Base-by-base conservation (phyloP, 2,113 vertebrate genomes). In the Crotophaga sulcirostris region DNA sequence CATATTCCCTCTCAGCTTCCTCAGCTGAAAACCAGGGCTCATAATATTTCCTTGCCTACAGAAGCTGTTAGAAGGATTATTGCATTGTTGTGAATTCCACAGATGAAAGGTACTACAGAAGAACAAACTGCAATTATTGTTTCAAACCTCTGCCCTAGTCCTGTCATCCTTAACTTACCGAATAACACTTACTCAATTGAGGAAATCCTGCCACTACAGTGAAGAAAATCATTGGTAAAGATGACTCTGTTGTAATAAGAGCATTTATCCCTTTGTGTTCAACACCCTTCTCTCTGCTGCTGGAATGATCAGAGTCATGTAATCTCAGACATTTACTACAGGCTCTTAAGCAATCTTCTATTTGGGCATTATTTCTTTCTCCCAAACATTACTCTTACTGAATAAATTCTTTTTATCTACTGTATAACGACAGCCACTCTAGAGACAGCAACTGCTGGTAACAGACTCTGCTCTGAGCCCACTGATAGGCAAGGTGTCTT, bases 111-210 rank as follows among this genome's bases (percentile, higher is more conserved):
- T 92, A 75, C 72, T 93, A 81, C 70, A 93, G 90, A 55, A 86
- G 87, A 93, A 84, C 94, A 96, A 96, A 96, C 83, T 68, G 85
- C 89, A 93, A 96, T 96, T 96, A 96, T 29, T 93, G 59, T 93
- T 96, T 96, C 92, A 96, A 95, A 93, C 94, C 92, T 93, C 92
- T 96, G 90, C 82, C 84, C 92, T 92, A 89, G 38, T 86, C 92
- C 72, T 93, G 94, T 96, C 90, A 94, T 88, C 82, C 82, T 74
- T 70, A 93, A 78, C 60, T 94, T 44, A 55, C 47, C 84, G 72
- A 95, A 88, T 88, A 91, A 82, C 15, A 14, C 94, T 96, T 93
- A 90, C 87, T 94, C 91, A 96, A 3, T 85, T 1, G 15, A 95
- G 92, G 88, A 88, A 95, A 93, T 80, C 69, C 90, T 93, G 60